Evolutionary conservation across 2,888 invertebrate genomes (phyloP), one percentile per base, ranked within the genome.

Genomic region (Selenia dentaria): DNA sequence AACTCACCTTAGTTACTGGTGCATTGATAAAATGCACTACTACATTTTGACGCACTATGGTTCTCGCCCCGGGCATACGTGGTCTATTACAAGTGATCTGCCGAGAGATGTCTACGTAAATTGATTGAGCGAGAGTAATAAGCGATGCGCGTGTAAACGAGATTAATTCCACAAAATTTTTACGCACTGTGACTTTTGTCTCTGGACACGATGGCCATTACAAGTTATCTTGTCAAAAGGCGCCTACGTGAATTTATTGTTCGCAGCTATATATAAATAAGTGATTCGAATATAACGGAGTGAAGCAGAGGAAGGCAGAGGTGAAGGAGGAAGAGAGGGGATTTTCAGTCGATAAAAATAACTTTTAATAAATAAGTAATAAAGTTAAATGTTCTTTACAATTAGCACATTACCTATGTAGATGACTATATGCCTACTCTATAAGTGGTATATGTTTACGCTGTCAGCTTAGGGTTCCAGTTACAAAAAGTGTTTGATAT

Each of bases 221-320:
- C 60, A 63, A 69, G 64, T 66, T 64, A 65, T 66, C 62, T 64
- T 58, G 36, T 56, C 54, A 50, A 57, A 57, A 62, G 54, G 61
- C 42, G 61, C 64, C 62, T 63, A 60, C 58, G 62, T 57, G 62
- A 62, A 74, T 67, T 73, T 67, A 72, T 74, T 72, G 67, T 65
- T 61, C 47, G 52, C 37, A 38, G 49, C 52, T 64, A 54, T 52
- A n/a, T n/a, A n/a, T n/a, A n/a, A n/a, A n/a, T 57, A 56, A 63
- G 62, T 58, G 60, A 64, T 59, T 55, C 54, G 53, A 50, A 61
- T 54, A 39, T 54, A 52, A 43, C 42, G 3, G 37, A 22, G 46
- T 29, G 37, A 22, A 42, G 11, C 22, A 37, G 51, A 47, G 46
- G 47, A 49, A 54, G 42, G 45, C n/a, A n/a, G n/a, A n/a, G n/a